Evolutionary conservation across 2,888 invertebrate genomes (phyloP).

Genomic region (Hemithea aestivaria): DNA sequence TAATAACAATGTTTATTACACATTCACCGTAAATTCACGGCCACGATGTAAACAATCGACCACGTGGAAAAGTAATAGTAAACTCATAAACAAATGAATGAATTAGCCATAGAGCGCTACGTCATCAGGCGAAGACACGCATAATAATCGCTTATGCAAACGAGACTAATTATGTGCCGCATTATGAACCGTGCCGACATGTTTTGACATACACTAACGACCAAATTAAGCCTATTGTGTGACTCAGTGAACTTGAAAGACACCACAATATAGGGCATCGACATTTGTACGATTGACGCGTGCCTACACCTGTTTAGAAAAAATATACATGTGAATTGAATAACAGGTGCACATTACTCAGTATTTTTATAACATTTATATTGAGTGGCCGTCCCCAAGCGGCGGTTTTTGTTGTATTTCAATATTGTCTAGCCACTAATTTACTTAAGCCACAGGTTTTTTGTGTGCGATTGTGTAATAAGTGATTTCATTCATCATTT

Average conservation of each 20-base stretch:
- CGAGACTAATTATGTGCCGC: conserved; percentile 74
- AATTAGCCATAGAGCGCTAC: conserved; percentile 65
- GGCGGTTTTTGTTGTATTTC: conserved; percentile 25
- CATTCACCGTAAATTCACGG: conserved; percentile 55
- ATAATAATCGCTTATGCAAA: conserved; percentile 76
- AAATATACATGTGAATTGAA: conserved; percentile 39
- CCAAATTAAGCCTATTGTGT: conserved; percentile 72
- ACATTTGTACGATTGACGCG: conserved; percentile 47
- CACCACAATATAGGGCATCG: conserved; percentile 73
- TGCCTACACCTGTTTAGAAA: conserved; percentile 66
- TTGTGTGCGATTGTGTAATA: conserved; percentile 18
- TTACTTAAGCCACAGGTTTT: conserved; percentile 22
- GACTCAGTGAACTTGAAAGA: conserved; percentile 74
- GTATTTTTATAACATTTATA: conserved; percentile 48
- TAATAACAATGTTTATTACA: conserved; percentile 62
- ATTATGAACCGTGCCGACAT: conserved; percentile 59
- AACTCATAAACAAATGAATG: conserved; percentile 71
- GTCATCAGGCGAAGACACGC: conserved; percentile 71
- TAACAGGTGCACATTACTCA: conserved; percentile 63
- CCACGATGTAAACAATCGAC: conserved; percentile 61
- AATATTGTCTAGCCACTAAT: conserved; percentile 24
- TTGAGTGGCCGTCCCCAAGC: conserved; percentile 28
- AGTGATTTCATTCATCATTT: conserved; percentile 20
- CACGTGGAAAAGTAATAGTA: conserved; percentile 74
- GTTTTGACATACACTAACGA: conserved; percentile 73